These are phyloP conservation scores for Muntiacus reevesi DNA, from an alignment of 2,113 vertebrate species.

Conservation along the genomic window DNA sequence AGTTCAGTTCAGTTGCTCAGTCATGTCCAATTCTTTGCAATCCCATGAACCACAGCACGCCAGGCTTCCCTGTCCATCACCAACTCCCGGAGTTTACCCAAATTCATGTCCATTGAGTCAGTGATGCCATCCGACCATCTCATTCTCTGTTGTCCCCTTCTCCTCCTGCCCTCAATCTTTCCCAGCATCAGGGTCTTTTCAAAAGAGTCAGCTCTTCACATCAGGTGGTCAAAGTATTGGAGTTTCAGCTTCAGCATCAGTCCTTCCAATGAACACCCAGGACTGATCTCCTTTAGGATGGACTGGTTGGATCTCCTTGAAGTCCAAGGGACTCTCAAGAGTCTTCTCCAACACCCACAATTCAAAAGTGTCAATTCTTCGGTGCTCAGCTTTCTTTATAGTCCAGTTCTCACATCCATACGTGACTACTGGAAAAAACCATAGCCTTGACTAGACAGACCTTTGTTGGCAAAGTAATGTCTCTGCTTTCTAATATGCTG, in stretches of 20 bases:
- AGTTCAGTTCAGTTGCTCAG: not conserved
- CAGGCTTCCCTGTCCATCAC: not conserved
- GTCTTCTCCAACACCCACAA: not conserved
- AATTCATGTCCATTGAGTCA: not conserved
- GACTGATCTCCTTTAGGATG: not conserved
- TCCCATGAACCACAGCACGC: not conserved
- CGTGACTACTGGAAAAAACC: not conserved
- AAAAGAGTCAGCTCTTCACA: not conserved
- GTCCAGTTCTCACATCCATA: not conserved
- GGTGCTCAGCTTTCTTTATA: fast-evolving
- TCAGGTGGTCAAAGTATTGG: not conserved
- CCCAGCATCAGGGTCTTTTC: not conserved
- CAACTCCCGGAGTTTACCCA: not conserved
- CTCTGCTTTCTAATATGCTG: not conserved
- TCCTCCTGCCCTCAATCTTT: not conserved
- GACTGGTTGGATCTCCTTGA: not conserved
- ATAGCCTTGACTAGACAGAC: not conserved
- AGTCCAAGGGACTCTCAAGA: not conserved
- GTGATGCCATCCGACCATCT: not conserved
- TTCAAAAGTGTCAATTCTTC: not conserved
- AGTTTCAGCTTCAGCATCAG: not conserved
- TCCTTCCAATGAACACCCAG: not conserved
- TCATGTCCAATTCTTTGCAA: not conserved
- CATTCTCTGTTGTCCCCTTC: not conserved
- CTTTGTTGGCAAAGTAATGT: not conserved